These are phyloP conservation scores for Oxyura jamaicensis DNA, from an alignment of 2,113 vertebrate genomes.

Conservation along the genomic window DNA sequence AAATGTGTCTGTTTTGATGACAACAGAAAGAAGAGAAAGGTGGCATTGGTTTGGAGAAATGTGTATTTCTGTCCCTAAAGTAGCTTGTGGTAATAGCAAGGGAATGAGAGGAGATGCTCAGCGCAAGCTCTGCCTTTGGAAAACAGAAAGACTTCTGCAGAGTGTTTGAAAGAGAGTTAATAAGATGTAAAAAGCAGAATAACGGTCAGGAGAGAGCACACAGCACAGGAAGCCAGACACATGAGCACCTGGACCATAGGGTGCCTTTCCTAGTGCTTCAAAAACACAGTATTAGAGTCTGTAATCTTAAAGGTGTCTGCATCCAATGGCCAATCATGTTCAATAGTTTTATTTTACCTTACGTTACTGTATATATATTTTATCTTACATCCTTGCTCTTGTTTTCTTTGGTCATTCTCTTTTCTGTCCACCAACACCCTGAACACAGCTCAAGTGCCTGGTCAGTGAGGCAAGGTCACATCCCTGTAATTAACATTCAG, in stretches of 20 bases:
- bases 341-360: neutral
- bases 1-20: neutral
- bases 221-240: neutral
- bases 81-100: neutral
- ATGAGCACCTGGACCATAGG: neutral
- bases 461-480: neutral
- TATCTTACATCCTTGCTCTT: neutral
- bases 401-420: neutral
- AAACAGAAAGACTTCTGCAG: neutral
- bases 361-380: neutral
- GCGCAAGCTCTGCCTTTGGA: neutral
- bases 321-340: accelerated
- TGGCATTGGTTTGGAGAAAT: neutral
- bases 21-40: neutral
- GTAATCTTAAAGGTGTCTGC: neutral
- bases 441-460: accelerated
- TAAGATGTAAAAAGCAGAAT: neutral
- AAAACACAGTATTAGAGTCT: neutral
- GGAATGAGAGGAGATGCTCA: neutral
- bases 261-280: neutral
- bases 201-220: neutral
- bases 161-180: neutral
- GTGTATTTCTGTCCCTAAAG: neutral
- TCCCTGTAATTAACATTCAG: neutral
- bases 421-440: neutral